Evolutionary conservation across 2,113 vertebrate genomes (phyloP).

Genomic region (Sitta europaea): DNA sequence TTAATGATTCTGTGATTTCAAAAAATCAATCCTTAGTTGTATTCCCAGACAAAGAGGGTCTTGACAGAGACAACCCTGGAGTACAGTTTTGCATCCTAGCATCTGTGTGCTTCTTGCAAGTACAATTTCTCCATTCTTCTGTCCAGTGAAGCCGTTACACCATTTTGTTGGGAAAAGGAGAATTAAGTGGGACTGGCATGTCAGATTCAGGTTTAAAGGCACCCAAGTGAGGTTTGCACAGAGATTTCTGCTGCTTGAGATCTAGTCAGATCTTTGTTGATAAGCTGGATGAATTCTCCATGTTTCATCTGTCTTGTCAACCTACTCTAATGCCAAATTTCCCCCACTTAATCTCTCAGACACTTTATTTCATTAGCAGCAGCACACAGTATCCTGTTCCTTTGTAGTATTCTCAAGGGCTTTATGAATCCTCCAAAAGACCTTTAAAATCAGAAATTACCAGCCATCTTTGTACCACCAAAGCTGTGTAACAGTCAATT

Average conservation of each 20-base stretch:
- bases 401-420: not conserved
- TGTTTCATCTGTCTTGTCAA: not conserved
- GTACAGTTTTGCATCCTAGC: not conserved
- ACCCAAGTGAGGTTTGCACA: not conserved
- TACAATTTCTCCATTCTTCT: not conserved
- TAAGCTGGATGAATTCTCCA: not conserved
- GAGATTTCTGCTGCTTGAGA: not conserved
- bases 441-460: slow-evolving; percentile 24
- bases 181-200: not conserved
- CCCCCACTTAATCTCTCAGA: not conserved
- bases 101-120: not conserved
- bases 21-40: not conserved
- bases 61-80: not conserved
- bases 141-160: not conserved
- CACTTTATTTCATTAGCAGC: not conserved
- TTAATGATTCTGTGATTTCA: not conserved
- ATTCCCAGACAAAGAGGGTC: not conserved
- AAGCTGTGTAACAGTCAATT: not conserved
- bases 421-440: slow-evolving; percentile 21
- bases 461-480: not conserved
- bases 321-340: not conserved
- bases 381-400: not conserved
- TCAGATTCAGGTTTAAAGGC: not conserved
- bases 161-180: not conserved
- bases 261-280: not conserved